Base-by-base conservation (phyloP, 2,797 vertebrate genomes). In the Chromobotia macracanthus region DNA sequence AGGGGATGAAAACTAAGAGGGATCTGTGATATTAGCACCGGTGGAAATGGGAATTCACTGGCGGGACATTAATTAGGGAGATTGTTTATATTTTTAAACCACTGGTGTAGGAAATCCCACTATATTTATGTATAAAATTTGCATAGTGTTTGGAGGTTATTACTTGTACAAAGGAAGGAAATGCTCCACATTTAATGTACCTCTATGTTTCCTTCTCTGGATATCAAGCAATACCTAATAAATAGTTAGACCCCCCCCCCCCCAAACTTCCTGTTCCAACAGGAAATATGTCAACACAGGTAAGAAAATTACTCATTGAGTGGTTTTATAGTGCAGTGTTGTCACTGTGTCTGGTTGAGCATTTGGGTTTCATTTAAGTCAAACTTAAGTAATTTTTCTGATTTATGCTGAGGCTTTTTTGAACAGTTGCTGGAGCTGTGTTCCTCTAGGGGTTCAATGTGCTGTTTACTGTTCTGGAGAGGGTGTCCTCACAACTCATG, bases 401-500 rank as follows among this genome's bases (percentile, higher is more conserved):
- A 77, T 70, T 60, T 51, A 28, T 50, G 55, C 28, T 41, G 15
- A 18, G n/a, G 46, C 31, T 13, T 77, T 68, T 77, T 68, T 77
- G 65, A 35, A 35, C 19, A 78, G 56, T 63, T 78, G 56, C 75
- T 51, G 67, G n/a, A 51, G 28, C 66, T 15, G 56, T 1, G 3
- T 60, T 78, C 28, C 67, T 70, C 19, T 7, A 2, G 46, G 58
- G 66, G 19, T 48, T 78, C 28, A 5, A 31, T 63, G 67, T 63
- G 66, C 66, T 70, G 67, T 70, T 77, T 51, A 23, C 66, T 38
- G 44, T 55, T 70, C 10, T 44, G 41, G 55, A 63, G 56, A 69
- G 31, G 21, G 21, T 75, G 73, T 65, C 60, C 66, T 75, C 72
- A 38, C 72, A 79, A 73, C 64, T 79, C 28, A 53, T n/a, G 35